Evolutionary conservation across 2,113 vertebrate genomes (phyloP).

Genomic region (Zosterops hypoxanthus): DNA sequence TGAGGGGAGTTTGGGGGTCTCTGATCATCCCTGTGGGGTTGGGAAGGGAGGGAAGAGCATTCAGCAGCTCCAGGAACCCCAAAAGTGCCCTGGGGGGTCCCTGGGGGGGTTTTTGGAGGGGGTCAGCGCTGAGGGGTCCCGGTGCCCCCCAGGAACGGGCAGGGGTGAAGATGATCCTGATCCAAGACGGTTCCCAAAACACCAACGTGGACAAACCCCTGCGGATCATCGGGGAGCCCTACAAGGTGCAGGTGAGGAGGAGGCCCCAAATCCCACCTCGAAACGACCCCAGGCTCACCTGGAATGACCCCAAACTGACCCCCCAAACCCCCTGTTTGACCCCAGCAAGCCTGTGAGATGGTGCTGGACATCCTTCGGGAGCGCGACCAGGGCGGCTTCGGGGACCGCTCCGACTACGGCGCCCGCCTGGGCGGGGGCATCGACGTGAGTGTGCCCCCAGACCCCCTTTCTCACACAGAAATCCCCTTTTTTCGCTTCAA

Average conservation of each 20-base stretch:
- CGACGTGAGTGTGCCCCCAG: background rate
- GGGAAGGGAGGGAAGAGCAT: background rate
- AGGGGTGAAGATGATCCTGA: background rate
- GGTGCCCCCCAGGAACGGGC: background rate
- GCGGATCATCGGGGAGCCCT: background rate
- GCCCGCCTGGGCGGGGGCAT: background rate
- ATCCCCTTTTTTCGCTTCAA: too few relatives aligned
- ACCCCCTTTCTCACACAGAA: background rate
- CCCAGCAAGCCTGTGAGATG: constrained; percentile 11
- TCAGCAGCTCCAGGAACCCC: background rate
- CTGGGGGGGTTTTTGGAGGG: background rate
- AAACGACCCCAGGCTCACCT: fast-evolving
- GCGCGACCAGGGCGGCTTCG: background rate
- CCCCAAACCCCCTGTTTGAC: too few relatives aligned
- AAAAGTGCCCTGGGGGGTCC: too few relatives aligned
- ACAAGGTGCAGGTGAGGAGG: background rate
- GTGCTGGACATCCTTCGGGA: background rate
- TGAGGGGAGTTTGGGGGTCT: background rate
- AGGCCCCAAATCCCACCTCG: fast-evolving
- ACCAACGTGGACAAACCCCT: background rate
- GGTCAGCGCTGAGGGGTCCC: background rate
- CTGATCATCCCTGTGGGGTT: background rate
- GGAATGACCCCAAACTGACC: fast-evolving
- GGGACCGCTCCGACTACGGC: background rate
- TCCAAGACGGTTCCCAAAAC: constrained; percentile 12